Evolutionary conservation across 2,113 vertebrate species (phyloP).

Genomic region (Daubentonia madagascariensis): DNA sequence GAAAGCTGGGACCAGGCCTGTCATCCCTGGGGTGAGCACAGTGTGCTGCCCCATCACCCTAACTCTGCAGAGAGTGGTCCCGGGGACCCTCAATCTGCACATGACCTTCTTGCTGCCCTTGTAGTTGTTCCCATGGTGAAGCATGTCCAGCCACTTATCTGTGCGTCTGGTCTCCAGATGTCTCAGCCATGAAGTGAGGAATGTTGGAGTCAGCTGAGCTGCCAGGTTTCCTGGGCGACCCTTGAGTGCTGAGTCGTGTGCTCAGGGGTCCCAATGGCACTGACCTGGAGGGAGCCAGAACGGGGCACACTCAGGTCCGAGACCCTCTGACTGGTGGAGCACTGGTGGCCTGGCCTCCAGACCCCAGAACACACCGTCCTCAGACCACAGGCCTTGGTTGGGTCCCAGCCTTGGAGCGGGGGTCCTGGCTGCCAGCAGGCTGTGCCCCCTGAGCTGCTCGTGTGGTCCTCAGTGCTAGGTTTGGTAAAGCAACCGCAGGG

Average conservation of each 20-base stretch:
- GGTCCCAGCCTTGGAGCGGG: no score
- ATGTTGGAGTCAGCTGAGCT: background rate
- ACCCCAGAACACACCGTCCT: background rate
- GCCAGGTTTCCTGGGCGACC: background rate
- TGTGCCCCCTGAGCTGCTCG: background rate
- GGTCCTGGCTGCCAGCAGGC: no score
- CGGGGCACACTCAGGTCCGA: no score
- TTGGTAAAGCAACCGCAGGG: background rate
- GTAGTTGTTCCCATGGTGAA: background rate
- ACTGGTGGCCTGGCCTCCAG: background rate
- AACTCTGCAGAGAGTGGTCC: no score
- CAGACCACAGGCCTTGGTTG: no score
- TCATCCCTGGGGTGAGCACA: background rate
- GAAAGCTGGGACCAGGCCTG: background rate
- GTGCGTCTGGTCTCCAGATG: background rate
- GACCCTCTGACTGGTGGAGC: background rate
- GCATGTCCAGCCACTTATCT: background rate
- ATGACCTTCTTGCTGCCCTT: background rate
- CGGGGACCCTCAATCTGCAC: background rate
- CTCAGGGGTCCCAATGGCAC: background rate
- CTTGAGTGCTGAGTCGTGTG: background rate
- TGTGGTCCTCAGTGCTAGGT: background rate
- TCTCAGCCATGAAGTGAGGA: background rate
- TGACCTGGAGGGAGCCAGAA: background rate
- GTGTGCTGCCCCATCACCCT: background rate